Conservation (phyloP, 2,888 invertebrate species). For the Brenthis hecate region DNA sequence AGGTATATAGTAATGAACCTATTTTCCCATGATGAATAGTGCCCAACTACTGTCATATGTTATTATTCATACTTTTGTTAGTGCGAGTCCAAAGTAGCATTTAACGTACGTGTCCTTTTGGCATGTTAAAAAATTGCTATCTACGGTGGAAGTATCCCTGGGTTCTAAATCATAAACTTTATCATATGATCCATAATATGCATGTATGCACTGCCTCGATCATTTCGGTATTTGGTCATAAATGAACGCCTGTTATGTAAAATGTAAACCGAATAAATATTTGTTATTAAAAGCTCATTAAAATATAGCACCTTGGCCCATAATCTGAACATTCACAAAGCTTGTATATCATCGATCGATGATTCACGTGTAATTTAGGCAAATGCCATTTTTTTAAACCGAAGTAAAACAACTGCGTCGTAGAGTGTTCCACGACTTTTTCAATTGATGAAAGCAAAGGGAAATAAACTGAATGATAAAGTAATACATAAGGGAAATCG, state of each 20-base stretch:
- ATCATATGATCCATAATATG: constrained; percentile 21
- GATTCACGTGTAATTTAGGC: constrained; percentile 14
- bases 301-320: not conserved
- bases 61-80: constrained; percentile 8
- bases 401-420: not conserved
- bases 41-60: not conserved
- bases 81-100: not conserved
- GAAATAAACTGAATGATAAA: not conserved
- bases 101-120: not conserved
- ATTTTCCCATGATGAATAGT: constrained; percentile 16
- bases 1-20: not conserved
- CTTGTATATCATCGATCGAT: constrained; percentile 10
- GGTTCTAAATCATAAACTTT: not conserved
- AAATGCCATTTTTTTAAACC: not conserved
- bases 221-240: constrained; percentile 27
- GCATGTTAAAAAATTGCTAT: not conserved
- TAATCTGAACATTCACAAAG: constrained; percentile 9
- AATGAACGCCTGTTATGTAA: not conserved
- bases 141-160: constrained; percentile 24
- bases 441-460: not conserved
- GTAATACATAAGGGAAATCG: not conserved
- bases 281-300: not conserved
- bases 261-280: not conserved
- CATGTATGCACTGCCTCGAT: constrained; percentile 28
- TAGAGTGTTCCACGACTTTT: not conserved